These are phyloP conservation scores for Nothobranchius furzeri DNA, from an alignment of 2,113 vertebrate species.

Conservation along the genomic window DNA sequence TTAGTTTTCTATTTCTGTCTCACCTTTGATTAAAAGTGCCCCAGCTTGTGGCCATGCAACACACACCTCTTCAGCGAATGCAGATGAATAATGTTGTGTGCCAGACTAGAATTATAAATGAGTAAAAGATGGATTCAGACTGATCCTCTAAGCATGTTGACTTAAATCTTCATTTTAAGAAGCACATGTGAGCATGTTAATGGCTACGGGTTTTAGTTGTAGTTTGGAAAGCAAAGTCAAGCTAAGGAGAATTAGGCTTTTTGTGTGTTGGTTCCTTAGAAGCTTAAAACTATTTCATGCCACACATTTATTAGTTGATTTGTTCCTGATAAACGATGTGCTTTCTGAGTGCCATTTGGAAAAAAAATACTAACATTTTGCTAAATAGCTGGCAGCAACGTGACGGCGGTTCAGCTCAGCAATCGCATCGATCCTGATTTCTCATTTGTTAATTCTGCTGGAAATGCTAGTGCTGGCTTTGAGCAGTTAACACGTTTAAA, in stretches of 20 bases:
- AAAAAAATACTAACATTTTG: slow-evolving; percentile 2
- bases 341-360: slow-evolving; percentile 10
- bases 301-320: neutral
- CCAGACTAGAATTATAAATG: slow-evolving; percentile 1
- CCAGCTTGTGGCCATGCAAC: neutral
- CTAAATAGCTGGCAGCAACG: slow-evolving; percentile 4
- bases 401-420: neutral
- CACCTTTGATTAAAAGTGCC: slow-evolving; percentile 10
- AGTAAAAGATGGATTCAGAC: neutral
- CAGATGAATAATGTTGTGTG: slow-evolving; percentile 8
- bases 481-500: neutral
- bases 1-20: slow-evolving; percentile 4
- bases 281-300: too few species aligned
- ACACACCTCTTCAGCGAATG: slow-evolving; percentile 10
- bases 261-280: too few species aligned
- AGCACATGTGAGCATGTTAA: too few species aligned
- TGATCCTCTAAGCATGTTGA: too few species aligned
- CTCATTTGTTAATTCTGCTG: slow-evolving; percentile 12
- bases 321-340: neutral
- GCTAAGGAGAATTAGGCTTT: too few species aligned
- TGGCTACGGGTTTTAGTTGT: too few species aligned
- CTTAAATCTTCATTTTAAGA: too few species aligned
- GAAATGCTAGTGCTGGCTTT: neutral
- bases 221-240: too few species aligned
- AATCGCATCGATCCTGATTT: neutral